These are phyloP conservation scores for Flabesymbios commensalis DNA, from an alignment of 2,888 invertebrate genomes.

Conservation along the genomic window DNA sequence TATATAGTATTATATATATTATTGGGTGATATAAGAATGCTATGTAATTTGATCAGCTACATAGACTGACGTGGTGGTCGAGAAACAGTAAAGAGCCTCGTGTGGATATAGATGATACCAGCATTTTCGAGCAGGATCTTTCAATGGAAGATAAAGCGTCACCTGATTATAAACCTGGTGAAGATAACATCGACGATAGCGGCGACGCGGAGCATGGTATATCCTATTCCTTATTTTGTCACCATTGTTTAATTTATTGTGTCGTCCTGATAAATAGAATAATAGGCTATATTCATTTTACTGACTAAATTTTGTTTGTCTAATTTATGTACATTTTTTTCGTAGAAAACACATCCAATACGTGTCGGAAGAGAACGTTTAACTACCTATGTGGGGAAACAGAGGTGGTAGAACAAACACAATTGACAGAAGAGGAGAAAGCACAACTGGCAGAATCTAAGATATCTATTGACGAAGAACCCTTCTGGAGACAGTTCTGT, in stretches of 20 bases:
- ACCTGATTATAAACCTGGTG: background rate
- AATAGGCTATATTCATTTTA: too few species aligned
- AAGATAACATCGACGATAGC: too few species aligned
- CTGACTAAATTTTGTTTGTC: too few species aligned
- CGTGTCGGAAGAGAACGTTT: constrained; percentile 9
- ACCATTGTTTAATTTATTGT: too few species aligned
- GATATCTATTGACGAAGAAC: constrained; percentile 19
- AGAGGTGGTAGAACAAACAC: background rate
- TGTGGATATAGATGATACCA: constrained; percentile 13
- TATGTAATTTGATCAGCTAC: constrained; percentile 50
- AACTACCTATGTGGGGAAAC: constrained; percentile 34
- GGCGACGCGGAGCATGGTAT: too few species aligned
- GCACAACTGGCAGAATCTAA: background rate
- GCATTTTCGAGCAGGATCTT: background rate
- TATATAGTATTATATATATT: too few species aligned
- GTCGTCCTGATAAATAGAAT: too few species aligned
- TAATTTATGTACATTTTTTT: background rate
- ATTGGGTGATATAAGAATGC: too few species aligned
- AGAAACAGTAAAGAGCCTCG: constrained; percentile 44
- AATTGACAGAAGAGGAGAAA: constrained; percentile 2
- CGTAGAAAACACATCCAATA: constrained; percentile 21
- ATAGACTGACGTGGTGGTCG: constrained; percentile 60
- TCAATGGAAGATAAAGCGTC: background rate
- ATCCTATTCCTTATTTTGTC: too few species aligned
- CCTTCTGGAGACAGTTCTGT: constrained; percentile 12